phyloP scores from a whole-genome alignment of 35 echinoderm and acorn worm species.

The Apostichopus japonicus region DNA sequence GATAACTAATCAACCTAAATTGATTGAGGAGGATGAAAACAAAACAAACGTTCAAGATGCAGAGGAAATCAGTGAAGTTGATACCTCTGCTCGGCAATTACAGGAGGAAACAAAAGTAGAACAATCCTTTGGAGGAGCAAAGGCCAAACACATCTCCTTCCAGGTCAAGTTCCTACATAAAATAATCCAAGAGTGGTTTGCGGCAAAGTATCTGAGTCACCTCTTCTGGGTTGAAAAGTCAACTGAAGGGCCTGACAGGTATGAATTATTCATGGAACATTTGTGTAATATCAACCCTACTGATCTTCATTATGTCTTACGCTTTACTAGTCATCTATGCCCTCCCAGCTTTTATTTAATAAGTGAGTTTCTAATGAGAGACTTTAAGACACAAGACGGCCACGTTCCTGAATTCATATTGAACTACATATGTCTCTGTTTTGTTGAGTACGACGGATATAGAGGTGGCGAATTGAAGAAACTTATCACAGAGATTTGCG shows the following conservation, averaged over 20 bases:
- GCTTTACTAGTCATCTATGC: not conserved
- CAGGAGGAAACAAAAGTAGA: not conserved
- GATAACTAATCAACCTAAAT: no score
- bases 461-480: not conserved
- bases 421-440: constrained; percentile 8
- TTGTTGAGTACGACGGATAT: not conserved
- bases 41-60: no score
- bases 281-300: not conserved
- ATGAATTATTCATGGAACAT: not conserved
- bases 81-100: not conserved
- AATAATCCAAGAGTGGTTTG: constrained; percentile 41
- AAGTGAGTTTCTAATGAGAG: not conserved
- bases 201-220: not conserved
- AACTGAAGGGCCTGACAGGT: not conserved
- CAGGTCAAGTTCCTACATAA: constrained; percentile 25
- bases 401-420: not conserved
- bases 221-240: not conserved
- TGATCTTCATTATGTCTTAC: constrained; percentile 21
- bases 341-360: constrained; percentile 10
- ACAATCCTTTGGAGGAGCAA: not conserved
- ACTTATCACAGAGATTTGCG: not conserved
- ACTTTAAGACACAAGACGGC: not conserved
- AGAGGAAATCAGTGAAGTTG: no score
- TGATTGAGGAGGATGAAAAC: no score
- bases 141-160: not conserved